Evolutionary conservation across 2,797 vertebrate species (phyloP), one percentile per base, ranked within the genome.

Genomic region (Harpagifer antarcticus): DNA sequence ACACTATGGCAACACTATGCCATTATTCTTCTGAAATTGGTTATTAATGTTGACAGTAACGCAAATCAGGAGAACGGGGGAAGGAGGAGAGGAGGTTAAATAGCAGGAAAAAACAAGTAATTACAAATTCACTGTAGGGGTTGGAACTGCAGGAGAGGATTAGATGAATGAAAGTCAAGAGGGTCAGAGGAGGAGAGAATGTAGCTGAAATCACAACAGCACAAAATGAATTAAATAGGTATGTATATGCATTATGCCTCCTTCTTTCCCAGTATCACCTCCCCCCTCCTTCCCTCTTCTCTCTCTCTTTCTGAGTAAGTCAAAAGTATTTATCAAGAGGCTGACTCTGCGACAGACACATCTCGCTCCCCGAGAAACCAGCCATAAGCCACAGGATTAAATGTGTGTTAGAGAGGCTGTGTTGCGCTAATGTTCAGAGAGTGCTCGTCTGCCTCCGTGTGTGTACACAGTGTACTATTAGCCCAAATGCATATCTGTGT

Each of bases 341-440:
- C 83, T 82, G 83, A 81, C 83, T 83, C 57, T 88, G 85, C 70
- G 53, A 86, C 76, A 87, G 85, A 85, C 82, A 81, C 71, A 71
- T 86, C 84, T 88, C 74, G 58, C 85, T 87, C 85, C 78, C 82
- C 9, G 72, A 86, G 84, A 82, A 88, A 81, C 55, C 84, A 75
- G 57, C 80, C 78, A 81, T 89, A 90, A 90, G 68, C 86, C 85
- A 84, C 63, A 57, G 87, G 85, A 92, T 89, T 92, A 88, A 88
- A 84, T 75, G 82, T 82, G 86, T 74, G 90, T 79, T 78, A 78
- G 82, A 82, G 82, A 84, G 87, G 82, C 80, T 69, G 86, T 37
- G 74, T 67, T 69, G 82, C 69, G 40, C 81, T 89, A 81, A 88
- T 78, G 74, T 84, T 85, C 68, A 58, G 54, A 73, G 61, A 66